Conservation (phyloP, 2,888 invertebrate species). For the Protula sp. region DNA sequence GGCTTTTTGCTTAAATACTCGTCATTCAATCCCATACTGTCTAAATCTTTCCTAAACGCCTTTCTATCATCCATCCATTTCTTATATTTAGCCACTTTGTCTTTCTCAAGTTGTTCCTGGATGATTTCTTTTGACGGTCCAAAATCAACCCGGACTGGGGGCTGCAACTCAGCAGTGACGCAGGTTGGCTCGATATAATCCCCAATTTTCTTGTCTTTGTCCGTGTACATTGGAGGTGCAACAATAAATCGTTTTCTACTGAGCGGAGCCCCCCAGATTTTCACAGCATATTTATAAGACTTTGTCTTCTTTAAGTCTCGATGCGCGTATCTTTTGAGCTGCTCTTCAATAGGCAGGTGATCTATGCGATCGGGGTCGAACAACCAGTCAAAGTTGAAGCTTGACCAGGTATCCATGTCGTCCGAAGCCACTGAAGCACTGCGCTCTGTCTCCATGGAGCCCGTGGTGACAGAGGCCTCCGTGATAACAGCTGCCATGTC, state of each 20-base stretch:
- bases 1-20: slow-evolving; percentile 39
- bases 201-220: too few species aligned
- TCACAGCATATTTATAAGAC: slow-evolving; percentile 44
- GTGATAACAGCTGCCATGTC: too few species aligned
- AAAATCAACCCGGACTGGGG: not conserved
- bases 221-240: slow-evolving; percentile 43
- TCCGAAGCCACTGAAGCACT: too few species aligned
- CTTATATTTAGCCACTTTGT: slow-evolving; percentile 24
- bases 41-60: slow-evolving; percentile 36
- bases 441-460: too few species aligned
- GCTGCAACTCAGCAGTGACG: slow-evolving; percentile 4
- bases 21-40: slow-evolving; percentile 40
- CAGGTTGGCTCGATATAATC: not conserved
- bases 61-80: slow-evolving; percentile 40
- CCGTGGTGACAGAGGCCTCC: too few species aligned
- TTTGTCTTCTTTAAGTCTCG: slow-evolving; percentile 40
- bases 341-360: slow-evolving; percentile 40
- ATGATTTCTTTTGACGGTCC: not conserved
- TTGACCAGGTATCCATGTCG: slow-evolving; percentile 4
- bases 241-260: slow-evolving; percentile 39
- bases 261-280: slow-evolving; percentile 44
- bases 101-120: not conserved
- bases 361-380: slow-evolving; percentile 46
- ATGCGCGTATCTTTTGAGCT: slow-evolving; percentile 37
- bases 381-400: slow-evolving; percentile 38